These are phyloP conservation scores for Mycalesis mineus DNA, from an alignment of 2,888 invertebrate species.

Conservation along the genomic window DNA sequence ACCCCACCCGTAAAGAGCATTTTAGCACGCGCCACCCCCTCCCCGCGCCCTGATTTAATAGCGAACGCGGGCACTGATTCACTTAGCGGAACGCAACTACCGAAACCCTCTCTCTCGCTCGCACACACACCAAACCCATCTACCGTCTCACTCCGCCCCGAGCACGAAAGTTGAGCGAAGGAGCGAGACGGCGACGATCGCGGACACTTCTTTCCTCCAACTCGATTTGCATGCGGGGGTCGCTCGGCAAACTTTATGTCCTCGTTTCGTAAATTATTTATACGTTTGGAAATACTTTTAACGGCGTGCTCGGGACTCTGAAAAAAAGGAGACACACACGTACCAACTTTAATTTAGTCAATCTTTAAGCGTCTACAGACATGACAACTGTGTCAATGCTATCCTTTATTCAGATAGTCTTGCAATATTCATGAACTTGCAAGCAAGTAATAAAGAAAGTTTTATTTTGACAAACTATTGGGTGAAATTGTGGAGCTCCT, in stretches of 20 bases:
- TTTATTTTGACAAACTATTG: too few species aligned
- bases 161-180: slow-evolving; percentile 35
- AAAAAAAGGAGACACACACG: slow-evolving; percentile 33
- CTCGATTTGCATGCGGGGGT: slow-evolving; percentile 77
- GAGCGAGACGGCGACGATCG: slow-evolving; percentile 61
- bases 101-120: slow-evolving; percentile 61
- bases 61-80: slow-evolving; percentile 77
- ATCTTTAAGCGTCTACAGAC: neutral
- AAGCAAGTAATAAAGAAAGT: too few species aligned
- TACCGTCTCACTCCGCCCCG: slow-evolving; percentile 40
- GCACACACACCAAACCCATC: slow-evolving; percentile 37
- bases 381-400: neutral
- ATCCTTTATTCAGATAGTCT: too few species aligned
- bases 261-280: slow-evolving; percentile 77
- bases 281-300: slow-evolving; percentile 76
- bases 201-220: slow-evolving; percentile 72
- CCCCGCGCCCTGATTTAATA: slow-evolving; percentile 77
- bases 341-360: neutral
- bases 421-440: too few species aligned
- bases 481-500: too few species aligned
- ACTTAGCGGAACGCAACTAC: slow-evolving; percentile 76
- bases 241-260: slow-evolving; percentile 76
- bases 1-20: slow-evolving; percentile 77
- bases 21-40: slow-evolving; percentile 69
- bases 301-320: slow-evolving; percentile 59